A percentile compares a stretch with the other conserved stretches of the same genome.
Evolutionary conservation across 2,797 vertebrate genomes (phyloP).

Genomic region (Tragopan temminckii): DNA sequence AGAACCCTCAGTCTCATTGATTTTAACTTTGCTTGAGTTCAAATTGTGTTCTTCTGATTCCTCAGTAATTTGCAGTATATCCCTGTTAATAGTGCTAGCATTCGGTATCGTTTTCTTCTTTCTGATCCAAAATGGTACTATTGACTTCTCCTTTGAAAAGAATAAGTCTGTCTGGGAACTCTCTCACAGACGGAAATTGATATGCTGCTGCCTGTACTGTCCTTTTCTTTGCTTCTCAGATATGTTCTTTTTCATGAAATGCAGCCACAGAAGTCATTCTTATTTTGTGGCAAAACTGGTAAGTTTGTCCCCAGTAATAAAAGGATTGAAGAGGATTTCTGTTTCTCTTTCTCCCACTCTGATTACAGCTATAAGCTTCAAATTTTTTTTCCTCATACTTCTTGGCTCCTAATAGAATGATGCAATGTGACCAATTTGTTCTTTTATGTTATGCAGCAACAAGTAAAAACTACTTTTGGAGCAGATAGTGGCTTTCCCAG

Average conservation of each 20-base stretch:
- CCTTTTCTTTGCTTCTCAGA: not conserved
- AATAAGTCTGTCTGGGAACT: not conserved
- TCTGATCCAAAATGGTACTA: slow-evolving; percentile 26
- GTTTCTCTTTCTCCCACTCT: not conserved
- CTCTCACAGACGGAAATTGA: slow-evolving; percentile 19
- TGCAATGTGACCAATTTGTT: not conserved
- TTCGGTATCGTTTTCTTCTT: slow-evolving; percentile 56
- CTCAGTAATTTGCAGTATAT: slow-evolving; percentile 54
- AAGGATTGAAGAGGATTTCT: not conserved
- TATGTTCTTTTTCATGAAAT: not conserved
- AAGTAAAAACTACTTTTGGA: not conserved
- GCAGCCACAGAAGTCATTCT: not conserved
- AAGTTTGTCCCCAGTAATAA: not conserved
- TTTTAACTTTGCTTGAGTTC: slow-evolving; percentile 69
- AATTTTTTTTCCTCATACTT: not conserved
- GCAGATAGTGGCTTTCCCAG: slow-evolving; percentile 63
- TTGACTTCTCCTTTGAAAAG: slow-evolving; percentile 21
- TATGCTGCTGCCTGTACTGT: not conserved
- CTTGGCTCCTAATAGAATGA: not conserved
- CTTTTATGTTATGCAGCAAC: not conserved
- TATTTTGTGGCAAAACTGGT: not conserved
- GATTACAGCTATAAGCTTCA: not conserved
- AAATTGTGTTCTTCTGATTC: slow-evolving; percentile 36
- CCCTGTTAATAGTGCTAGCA: slow-evolving; percentile 13
- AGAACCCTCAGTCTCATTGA: slow-evolving; percentile 47